Base-by-base conservation (phyloP, 2,113 vertebrate species). In the Morone saxatilis region DNA sequence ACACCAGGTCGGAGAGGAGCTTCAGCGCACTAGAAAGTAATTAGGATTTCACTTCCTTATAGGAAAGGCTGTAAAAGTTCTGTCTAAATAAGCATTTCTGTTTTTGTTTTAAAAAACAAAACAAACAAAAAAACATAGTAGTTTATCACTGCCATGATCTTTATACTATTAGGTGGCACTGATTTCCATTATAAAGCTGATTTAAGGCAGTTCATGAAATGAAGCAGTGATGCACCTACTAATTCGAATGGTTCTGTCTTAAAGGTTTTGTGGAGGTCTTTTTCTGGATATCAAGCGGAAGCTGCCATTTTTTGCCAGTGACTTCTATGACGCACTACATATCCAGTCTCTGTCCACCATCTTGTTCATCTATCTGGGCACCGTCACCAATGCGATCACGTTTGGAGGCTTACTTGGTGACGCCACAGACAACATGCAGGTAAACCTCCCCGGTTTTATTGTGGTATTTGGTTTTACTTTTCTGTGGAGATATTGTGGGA, bases 361-460 rank as follows among this genome's bases (percentile, higher is more conserved):
- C 90, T 93, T 99, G 84, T 99, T 99, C 94, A 99, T 99, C 90
- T 99, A 99, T 86, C 93, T 99, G 93, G 98, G 97, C 66, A 99
- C 98, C 0, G 97, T 99, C 83, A 99, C 98, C 84, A 99, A 99
- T 0, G 98, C 98, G 3, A 99, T 99, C 96, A 99, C 98, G 3
- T 99, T 99, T 14, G 98, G 98, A 81, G 98, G 98, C 0, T 92
- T 99, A 72, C 97, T 99, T 1, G 98, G 98, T 20, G 98, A 99
- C 9, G 98, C 98, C 12, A 99, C 98, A 0, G 98, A 99, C 1
- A 99, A 97, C 94, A 99, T 99, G 98, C 98, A 99, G 98, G 98
- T 99, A 76, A 90, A 31, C 31, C 31, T 31, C 31, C 31, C 31
- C 31, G 31, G 31, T 31, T 31, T 31, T 31, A 31, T 31, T 31